phyloP scores from a whole-genome alignment of 1,140 invertebrate species.

The Calephelis nemesis region DNA sequence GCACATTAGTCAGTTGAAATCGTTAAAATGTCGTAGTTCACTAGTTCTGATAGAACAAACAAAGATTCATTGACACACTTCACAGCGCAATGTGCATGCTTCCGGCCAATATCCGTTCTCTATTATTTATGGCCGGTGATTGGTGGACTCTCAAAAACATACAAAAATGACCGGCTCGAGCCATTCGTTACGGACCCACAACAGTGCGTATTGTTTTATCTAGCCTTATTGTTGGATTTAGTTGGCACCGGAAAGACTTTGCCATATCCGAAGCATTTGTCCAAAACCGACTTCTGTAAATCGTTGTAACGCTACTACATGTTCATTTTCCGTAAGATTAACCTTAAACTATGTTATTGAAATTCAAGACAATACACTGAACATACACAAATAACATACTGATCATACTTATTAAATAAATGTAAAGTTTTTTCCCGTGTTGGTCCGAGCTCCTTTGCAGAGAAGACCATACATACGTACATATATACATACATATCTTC shows the following conservation, averaged over 20 bases:
- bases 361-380: too few relatives aligned
- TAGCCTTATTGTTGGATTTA: slow-evolving; percentile 43
- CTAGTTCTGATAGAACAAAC: slow-evolving; percentile 14
- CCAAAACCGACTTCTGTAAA: not conserved
- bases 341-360: too few relatives aligned
- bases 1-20: not conserved
- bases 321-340: too few relatives aligned
- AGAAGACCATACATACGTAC: too few relatives aligned
- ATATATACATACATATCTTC: too few relatives aligned
- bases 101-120: slow-evolving; percentile 65
- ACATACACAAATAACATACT: too few relatives aligned
- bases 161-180: slow-evolving; percentile 62
- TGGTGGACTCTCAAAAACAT: slow-evolving; percentile 64
- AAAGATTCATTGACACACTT: slow-evolving; percentile 55
- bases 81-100: slow-evolving; percentile 53
- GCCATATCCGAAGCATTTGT: not conserved
- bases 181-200: slow-evolving; percentile 64
- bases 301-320: not conserved
- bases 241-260: slow-evolving; percentile 21
- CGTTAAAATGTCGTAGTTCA: slow-evolving; percentile 8
- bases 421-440: too few relatives aligned
- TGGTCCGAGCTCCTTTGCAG: too few relatives aligned
- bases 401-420: too few relatives aligned
- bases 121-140: slow-evolving; percentile 55
- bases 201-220: slow-evolving; percentile 62